Base-by-base conservation (phyloP, 2,113 vertebrate genomes). In the Capreolus pygargus region DNA sequence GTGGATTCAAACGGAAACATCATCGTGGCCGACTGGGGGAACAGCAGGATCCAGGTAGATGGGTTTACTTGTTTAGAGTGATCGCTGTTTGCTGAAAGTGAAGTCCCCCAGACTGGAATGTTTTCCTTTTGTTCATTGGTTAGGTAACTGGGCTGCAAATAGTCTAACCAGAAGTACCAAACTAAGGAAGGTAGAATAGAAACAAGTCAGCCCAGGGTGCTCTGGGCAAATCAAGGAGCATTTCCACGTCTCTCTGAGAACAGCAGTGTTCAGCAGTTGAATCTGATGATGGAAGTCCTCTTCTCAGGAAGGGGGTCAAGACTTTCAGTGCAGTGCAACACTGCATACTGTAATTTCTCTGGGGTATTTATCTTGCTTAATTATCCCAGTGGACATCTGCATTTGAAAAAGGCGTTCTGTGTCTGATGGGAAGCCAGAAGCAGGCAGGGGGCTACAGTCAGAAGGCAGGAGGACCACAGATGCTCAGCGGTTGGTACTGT, bases 11-110 rank as follows among this genome's bases (percentile, higher is more conserved):
- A 99, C 19, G 99, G 99, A 67, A 99, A 99, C 99, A 99, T 99
- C 98, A 99, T 99, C 0, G 99, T 99, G 82, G 99, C 99, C 0
- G 99, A 99, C 43, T 99, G 99, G 99, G 99, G 99, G 84, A 99
- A 99, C 99, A 99, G 99, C 98, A 98, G 99, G 95, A 99, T 99
- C 99, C 99, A 99, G 99, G 99, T 99, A 99, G 86, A 67, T 16
- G 55, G 61, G 7, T 28, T 3, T 89, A 2, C 55, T 52, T 86
- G 87, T 92, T 28, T 81, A 7, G n/a, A 16, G 15, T 61, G 78
- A 45, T 87, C 57, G 5, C 19, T 50, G 3, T 23, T 89, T 50
- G 25, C 70, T 88, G 76, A 93, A 94, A 79, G 3, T 2, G 52
- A 79, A 61, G 52, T n/a, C 78, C 30, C 36, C 39, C 7, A 54